phyloP scores from a whole-genome alignment of 2,888 invertebrate species.

The Ectemnius cavifrons region DNA sequence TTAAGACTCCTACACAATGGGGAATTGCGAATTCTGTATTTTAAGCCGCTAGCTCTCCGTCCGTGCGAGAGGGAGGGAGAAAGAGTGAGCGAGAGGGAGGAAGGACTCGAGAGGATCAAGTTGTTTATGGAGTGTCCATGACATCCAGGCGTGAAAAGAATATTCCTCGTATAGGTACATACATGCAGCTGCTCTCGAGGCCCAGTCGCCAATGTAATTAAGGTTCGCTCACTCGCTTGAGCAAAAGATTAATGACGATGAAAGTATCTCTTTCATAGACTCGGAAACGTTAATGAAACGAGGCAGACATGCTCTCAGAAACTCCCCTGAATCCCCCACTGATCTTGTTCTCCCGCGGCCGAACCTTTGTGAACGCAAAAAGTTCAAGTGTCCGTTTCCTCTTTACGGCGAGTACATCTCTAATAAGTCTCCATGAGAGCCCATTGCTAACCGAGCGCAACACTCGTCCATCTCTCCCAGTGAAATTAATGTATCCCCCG shows the following conservation, averaged over 20 bases:
- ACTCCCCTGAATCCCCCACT: not conserved
- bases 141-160: constrained; percentile 19
- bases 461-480: constrained; percentile 11
- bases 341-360: constrained; percentile 17
- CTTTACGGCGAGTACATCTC: not conserved
- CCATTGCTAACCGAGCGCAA: not conserved
- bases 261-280: constrained; percentile 27
- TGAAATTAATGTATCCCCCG: constrained; percentile 57
- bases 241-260: constrained; percentile 39
- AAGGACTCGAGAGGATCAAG: not conserved
- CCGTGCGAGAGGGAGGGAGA: not conserved
- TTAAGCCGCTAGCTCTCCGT: not conserved
- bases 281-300: constrained; percentile 28
- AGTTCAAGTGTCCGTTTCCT: not conserved
- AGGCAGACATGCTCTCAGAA: constrained; percentile 2
- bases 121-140: constrained; percentile 18
- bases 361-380: constrained; percentile 6
- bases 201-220: constrained; percentile 29
- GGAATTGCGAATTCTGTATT: not conserved
- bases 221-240: constrained; percentile 12
- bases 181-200: not conserved
- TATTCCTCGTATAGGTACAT: constrained; percentile 12
- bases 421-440: not conserved
- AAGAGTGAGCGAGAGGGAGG: constrained; percentile 3
- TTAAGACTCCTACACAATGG: constrained; percentile 6